Conservation (phyloP, 2,888 invertebrate species). For the Anagyrus pseudococci region DNA sequence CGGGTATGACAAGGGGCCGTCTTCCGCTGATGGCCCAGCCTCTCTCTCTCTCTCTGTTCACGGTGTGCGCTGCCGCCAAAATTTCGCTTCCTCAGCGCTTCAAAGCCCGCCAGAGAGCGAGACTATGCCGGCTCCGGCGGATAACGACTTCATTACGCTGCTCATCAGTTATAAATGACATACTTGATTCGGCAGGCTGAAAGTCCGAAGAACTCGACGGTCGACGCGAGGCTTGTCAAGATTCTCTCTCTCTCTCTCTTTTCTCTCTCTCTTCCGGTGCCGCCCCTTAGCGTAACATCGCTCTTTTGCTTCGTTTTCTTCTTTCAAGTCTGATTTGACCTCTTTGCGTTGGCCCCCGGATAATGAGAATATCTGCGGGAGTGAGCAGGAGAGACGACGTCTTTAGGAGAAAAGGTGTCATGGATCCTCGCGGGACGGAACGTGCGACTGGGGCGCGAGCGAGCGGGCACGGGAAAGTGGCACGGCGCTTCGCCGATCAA, state of each 20-base stretch:
- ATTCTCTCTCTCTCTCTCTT: too few relatives aligned
- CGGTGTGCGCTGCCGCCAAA: neutral
- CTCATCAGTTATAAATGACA: conserved; percentile 57
- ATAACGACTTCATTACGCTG: conserved; percentile 55
- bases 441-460: conserved; percentile 3
- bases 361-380: conserved; percentile 6
- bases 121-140: conserved; percentile 42
- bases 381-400: neutral
- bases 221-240: neutral
- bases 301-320: too few relatives aligned
- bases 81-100: conserved; percentile 54
- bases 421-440: neutral
- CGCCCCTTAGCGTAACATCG: too few relatives aligned
- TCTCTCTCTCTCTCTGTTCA: neutral
- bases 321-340: too few relatives aligned
- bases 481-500: conserved; percentile 1
- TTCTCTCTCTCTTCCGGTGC: too few relatives aligned
- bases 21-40: neutral
- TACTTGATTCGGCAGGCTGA: conserved; percentile 55
- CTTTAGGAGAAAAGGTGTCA: neutral
- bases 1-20: conserved; percentile 10
- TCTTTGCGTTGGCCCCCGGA: neutral
- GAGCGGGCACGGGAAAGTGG: neutral
- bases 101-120: conserved; percentile 7
- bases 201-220: too few relatives aligned